A percentile compares a stretch with the other conserved stretches of the same genome.
These are phyloP conservation scores for Silurus glanis DNA, from an alignment of 2,113 vertebrate species.

Conservation along the genomic window DNA sequence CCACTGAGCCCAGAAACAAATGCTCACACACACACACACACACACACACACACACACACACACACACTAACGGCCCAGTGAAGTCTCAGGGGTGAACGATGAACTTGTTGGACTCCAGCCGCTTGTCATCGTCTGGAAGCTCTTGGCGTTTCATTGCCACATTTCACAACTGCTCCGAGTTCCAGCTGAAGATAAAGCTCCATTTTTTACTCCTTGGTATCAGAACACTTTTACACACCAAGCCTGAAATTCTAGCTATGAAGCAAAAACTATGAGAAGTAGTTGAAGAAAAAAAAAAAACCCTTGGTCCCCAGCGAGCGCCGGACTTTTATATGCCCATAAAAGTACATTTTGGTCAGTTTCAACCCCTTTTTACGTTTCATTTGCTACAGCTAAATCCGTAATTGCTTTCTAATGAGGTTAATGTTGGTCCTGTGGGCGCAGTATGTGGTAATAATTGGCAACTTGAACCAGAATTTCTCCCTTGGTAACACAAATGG, in stretches of 20 bases:
- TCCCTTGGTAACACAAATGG: slow-evolving; percentile 1
- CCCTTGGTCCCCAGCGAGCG: background rate
- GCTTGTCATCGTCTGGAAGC: slow-evolving; percentile 3
- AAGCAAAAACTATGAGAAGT: slow-evolving; percentile 22
- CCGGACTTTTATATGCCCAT: slow-evolving; percentile 13
- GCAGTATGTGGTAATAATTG: slow-evolving; percentile 4
- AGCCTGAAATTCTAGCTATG: slow-evolving; percentile 5
- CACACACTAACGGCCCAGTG: background rate
- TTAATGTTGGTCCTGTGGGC: slow-evolving; percentile 20
- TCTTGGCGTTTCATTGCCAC: slow-evolving; percentile 33
- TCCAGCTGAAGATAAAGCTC: slow-evolving; percentile 31
- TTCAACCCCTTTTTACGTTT: slow-evolving; percentile 24
- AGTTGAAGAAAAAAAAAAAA: background rate
- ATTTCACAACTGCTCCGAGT: slow-evolving; percentile 25
- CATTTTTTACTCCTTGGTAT: slow-evolving; percentile 20
- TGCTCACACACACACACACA: background rate
- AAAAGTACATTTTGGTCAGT: slow-evolving; percentile 12
- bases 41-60: background rate
- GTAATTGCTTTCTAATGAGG: slow-evolving; percentile 27
- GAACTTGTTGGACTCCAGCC: slow-evolving; percentile 5
- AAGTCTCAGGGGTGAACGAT: background rate
- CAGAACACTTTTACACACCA: slow-evolving; percentile 13
- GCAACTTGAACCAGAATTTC: slow-evolving; percentile 10
- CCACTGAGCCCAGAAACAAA: background rate
- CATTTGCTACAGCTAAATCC: slow-evolving; percentile 8